phyloP scores from a whole-genome alignment of 2,888 invertebrate genomes.

The Chironomus riparius region DNA sequence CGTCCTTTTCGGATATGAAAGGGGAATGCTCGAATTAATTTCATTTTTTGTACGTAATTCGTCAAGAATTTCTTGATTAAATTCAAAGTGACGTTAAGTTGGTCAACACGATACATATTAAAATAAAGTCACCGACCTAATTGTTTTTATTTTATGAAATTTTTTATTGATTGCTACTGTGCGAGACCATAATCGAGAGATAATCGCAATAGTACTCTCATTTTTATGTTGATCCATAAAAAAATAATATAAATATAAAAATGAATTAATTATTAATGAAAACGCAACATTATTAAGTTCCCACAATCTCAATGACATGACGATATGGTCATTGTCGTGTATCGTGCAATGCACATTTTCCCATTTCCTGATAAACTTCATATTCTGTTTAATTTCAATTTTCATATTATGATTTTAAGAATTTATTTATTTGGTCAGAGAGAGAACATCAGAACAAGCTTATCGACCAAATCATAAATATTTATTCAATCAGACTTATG shows the following conservation, averaged over 20 bases:
- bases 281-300: too few species aligned
- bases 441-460: too few species aligned
- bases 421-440: too few species aligned
- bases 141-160: background rate
- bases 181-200: background rate
- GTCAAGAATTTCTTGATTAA: background rate
- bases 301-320: too few species aligned
- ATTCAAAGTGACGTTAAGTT: background rate
- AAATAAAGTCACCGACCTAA: background rate
- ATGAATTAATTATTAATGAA: background rate
- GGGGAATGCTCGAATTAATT: background rate
- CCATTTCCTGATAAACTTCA: background rate
- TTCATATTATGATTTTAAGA: background rate
- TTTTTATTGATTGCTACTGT: background rate
- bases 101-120: background rate
- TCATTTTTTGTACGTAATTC: background rate
- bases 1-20: background rate
- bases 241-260: background rate
- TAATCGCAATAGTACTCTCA: background rate
- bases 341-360: background rate
- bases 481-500: background rate
- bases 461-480: background rate
- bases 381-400: background rate
- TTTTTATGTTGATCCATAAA: background rate
- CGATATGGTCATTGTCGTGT: background rate